phyloP scores from a whole-genome alignment of 2,797 vertebrate genomes.

The Halcyon leucocephala region DNA sequence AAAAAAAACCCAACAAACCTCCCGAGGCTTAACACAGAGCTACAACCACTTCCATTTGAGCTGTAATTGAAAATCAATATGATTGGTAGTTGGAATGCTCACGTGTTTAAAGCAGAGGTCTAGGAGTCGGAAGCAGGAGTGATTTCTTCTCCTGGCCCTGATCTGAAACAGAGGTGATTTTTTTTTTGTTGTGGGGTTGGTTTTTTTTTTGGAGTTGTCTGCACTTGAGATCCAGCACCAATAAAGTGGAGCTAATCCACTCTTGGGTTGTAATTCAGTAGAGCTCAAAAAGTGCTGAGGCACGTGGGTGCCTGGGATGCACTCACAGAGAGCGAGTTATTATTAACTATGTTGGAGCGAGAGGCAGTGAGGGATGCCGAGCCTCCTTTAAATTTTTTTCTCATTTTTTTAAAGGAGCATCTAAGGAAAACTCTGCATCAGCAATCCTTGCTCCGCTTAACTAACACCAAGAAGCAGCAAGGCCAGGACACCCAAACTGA shows the following conservation, averaged over 20 bases:
- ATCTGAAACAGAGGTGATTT: background rate
- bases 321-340: background rate
- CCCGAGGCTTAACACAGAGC: slow-evolving; percentile 6
- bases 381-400: background rate
- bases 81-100: slow-evolving; percentile 8
- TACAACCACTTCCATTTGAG: slow-evolving; percentile 54
- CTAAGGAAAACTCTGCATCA: background rate
- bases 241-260: background rate
- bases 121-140: background rate
- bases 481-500: background rate
- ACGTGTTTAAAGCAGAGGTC: background rate
- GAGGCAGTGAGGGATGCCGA: background rate
- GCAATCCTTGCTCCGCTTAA: background rate
- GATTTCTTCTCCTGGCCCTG: background rate
- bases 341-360: background rate
- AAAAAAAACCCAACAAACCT: background rate
- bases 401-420: background rate
- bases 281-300: slow-evolving; percentile 39
- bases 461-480: background rate
- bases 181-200: background rate
- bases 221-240: background rate
- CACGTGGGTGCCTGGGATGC: background rate
- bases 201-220: background rate
- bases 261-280: background rate
- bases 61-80: slow-evolving; percentile 69